Conservation (phyloP, 2,797 vertebrate species). For the Danio choprae region DNA sequence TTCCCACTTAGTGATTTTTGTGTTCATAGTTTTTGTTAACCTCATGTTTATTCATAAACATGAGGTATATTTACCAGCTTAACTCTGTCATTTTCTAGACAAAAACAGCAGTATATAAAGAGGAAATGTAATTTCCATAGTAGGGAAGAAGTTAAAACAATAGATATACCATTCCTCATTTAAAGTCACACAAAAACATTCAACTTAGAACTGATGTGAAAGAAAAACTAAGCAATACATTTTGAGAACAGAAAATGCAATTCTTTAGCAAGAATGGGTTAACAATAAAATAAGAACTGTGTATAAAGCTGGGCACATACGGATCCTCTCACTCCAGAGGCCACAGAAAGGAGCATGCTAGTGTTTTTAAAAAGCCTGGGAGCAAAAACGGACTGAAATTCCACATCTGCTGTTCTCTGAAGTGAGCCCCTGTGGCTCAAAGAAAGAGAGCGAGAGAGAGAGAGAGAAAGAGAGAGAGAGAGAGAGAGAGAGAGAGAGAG, state of each 20-base stretch:
- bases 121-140: constrained; percentile 18
- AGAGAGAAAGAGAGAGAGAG: background rate
- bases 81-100: background rate
- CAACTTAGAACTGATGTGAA: background rate
- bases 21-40: background rate
- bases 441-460: constrained; percentile 39
- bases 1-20: background rate
- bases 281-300: constrained; percentile 22
- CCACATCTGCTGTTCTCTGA: constrained; percentile 85
- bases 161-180: background rate
- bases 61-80: background rate
- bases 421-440: constrained; percentile 77
- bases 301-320: constrained; percentile 49
- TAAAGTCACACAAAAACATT: background rate
- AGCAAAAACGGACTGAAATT: constrained; percentile 75
- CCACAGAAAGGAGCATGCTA: constrained; percentile 70
- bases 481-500: background rate
- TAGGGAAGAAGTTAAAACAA: constrained; percentile 3
- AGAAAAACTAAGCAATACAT: background rate
- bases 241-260: background rate
- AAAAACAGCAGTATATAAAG: constrained; percentile 14
- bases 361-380: constrained; percentile 68
- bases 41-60: background rate
- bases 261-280: constrained; percentile 8
- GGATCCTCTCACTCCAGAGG: constrained; percentile 67